Conservation (phyloP, 2,113 vertebrate species). For the Coptodon bakossiorum region DNA sequence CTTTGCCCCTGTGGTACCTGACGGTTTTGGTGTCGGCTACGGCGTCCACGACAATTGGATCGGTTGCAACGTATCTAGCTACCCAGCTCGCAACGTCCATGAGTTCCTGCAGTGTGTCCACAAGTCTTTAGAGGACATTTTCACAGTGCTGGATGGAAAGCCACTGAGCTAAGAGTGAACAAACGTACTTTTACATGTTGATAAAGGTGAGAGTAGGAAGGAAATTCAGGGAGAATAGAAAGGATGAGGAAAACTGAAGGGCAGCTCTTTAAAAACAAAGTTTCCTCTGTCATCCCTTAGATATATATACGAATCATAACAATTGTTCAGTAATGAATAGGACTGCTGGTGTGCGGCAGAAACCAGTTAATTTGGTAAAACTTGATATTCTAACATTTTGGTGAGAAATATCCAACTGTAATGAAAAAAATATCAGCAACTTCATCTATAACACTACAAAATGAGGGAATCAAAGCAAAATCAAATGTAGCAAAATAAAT, state of each 20-base stretch:
- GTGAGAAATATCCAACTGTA: background rate
- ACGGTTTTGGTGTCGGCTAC: slow-evolving; percentile 90
- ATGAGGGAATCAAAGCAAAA: background rate
- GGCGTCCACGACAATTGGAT: slow-evolving; percentile 85
- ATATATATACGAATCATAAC: background rate
- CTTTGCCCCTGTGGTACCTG: slow-evolving; percentile 89
- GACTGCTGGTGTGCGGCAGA: background rate
- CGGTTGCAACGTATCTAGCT: slow-evolving; percentile 87
- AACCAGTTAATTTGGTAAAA: background rate
- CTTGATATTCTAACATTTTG: background rate
- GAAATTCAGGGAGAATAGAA: background rate
- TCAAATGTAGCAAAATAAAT: background rate
- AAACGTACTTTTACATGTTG: background rate
- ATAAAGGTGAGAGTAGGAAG: background rate
- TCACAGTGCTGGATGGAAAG: slow-evolving; percentile 83
- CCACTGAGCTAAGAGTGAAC: slow-evolving; percentile 62
- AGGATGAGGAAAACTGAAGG: background rate
- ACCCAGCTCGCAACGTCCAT: slow-evolving; percentile 77
- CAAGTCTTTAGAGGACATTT: slow-evolving; percentile 89
- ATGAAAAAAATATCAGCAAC: background rate
- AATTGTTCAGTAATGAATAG: background rate
- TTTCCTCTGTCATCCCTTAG: background rate
- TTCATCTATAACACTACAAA: background rate
- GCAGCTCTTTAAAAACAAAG: background rate
- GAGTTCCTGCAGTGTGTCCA: slow-evolving; percentile 85